Conservation (phyloP, 2,888 invertebrate species). For the Dorcus parallelipipedus region DNA sequence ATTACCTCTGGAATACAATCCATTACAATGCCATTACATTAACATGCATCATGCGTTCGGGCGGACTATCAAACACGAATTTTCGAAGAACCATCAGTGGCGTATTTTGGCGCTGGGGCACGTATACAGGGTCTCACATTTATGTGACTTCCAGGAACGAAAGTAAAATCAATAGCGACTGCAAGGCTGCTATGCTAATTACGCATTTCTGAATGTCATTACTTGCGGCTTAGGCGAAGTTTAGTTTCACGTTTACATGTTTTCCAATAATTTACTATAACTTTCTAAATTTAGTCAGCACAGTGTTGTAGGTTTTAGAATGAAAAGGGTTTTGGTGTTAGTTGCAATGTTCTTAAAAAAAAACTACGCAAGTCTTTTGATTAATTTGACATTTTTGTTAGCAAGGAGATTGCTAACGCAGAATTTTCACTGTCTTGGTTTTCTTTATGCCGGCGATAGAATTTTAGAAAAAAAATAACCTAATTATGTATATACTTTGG, state of each 20-base stretch:
- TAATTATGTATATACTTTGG: no score
- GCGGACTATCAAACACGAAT: neutral
- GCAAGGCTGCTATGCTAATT: neutral
- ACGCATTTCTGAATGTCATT: conserved; percentile 1
- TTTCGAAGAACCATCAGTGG: neutral
- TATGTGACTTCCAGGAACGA: conserved; percentile 11
- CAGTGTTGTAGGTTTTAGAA: no score
- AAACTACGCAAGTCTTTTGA: no score
- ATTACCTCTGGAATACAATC: neutral
- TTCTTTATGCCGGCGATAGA: no score
- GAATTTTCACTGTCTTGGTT: no score
- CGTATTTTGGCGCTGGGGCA: conserved; percentile 2
- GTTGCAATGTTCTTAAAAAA: no score
- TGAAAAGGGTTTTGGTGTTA: no score
- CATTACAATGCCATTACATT: neutral
- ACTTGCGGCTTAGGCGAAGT: neutral
- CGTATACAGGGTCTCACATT: conserved; percentile 1
- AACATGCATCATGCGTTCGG: neutral
- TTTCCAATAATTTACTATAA: no score
- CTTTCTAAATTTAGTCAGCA: no score
- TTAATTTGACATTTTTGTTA: no score
- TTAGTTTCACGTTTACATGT: neutral
- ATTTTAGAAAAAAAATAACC: no score
- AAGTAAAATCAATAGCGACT: conserved; percentile 13
- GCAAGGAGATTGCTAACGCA: no score